Evolutionary conservation across 2,888 invertebrate species (phyloP), one percentile per base, ranked within the genome.

Genomic region (Odontocolon sp.): DNA sequence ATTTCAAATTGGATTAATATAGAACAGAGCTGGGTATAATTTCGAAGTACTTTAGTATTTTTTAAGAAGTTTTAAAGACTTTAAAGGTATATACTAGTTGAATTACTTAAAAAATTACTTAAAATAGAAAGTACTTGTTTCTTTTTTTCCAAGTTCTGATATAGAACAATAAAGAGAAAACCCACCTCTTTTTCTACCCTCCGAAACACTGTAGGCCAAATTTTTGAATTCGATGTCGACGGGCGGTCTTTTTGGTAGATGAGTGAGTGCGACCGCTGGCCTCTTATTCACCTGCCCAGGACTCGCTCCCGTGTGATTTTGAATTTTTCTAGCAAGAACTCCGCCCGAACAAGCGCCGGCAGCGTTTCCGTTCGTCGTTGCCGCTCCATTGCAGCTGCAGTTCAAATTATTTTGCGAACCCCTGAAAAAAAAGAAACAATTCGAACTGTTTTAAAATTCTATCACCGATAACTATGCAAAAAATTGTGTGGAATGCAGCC

Each of bases 161-260:
- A n/a, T n/a, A n/a, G n/a, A n/a, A n/a, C n/a, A n/a, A n/a, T n/a
- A n/a, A 38, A 28, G 33, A 33, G 23, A 8, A 50, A 66, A 80
- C 83, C 79, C 79, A 91, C 91, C 96, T 81, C 95, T 92, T 88
- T 94, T 93, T 79, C 95, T 92, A 14, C 96, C 95, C 86, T 97
- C 97, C 56, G 96, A 95, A 63, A 98, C 96, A 11, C 96, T 96
- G 91, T 97, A 98, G 54, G 96, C 95, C 77, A 98, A 93, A 87
- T 97, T 95, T 78, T 93, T 93, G 91, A 98, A 98, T 91, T 97
- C 95, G 82, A 98, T 96, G 90, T 97, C 96, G 68, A 98, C 97
- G 21, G 97, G 96, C 42, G 96, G 96, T 78, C 97, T 92, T 88
- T 95, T 95, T 0, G 96, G 96, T 78, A 97, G 91, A 89, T 97